Conservation (phyloP, 2,113 vertebrate species). For the Natator depressus region DNA sequence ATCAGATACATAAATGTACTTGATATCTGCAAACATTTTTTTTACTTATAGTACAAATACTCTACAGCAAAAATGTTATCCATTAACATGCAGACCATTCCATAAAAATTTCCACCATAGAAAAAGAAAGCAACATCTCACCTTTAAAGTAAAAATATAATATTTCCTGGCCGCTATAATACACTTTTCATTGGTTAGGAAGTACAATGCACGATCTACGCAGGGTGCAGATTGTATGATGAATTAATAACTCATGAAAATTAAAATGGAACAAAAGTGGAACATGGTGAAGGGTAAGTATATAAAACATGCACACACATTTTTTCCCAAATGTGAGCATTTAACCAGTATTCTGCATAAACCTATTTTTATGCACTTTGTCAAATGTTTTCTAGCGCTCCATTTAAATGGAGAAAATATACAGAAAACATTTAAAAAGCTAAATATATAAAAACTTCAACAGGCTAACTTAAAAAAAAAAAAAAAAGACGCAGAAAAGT, state of each 20-base stretch:
- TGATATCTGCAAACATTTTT: not conserved
- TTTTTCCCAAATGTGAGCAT: not conserved
- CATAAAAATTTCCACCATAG: not conserved
- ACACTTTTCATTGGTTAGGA: not conserved
- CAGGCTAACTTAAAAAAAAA: not conserved
- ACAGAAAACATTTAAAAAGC: not conserved
- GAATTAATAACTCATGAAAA: not conserved
- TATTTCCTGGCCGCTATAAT: not conserved
- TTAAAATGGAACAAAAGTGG: not conserved
- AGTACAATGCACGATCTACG: not conserved
- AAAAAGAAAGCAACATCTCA: not conserved
- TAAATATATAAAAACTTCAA: not conserved
- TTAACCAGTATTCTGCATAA: not conserved
- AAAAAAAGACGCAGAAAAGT: not conserved
- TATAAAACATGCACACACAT: not conserved
- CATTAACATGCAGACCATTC: not conserved
- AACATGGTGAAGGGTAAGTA: not conserved
- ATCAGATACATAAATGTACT: not conserved
- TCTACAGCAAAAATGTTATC: rapidly evolving
- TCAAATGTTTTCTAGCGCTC: conserved; percentile 12
- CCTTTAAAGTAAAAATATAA: not conserved
- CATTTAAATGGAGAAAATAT: conserved; percentile 12
- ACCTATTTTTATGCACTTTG: not conserved
- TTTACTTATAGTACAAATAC: not conserved
- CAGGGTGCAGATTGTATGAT: not conserved